Base-by-base conservation (phyloP, 2,888 invertebrate genomes). In the Morinoia aosen region DNA sequence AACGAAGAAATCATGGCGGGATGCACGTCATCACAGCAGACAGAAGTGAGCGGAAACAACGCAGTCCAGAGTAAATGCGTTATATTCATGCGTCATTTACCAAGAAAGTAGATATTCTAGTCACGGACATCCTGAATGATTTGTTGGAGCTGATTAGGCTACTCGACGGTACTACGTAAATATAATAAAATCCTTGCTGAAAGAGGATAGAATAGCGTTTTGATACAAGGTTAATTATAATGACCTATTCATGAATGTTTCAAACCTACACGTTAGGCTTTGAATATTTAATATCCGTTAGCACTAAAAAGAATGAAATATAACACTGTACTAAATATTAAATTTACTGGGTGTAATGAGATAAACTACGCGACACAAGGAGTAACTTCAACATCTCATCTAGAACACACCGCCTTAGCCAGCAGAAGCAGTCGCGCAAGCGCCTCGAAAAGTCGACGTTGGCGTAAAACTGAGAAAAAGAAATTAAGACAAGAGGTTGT, bases 41-140 rank as follows among this genome's bases (percentile, higher is more conserved):
- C 3, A 90, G 40, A 5, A 40, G 48, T 16, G 90, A 90, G 48
- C 90, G 90, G 90, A 90, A 90, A 40, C 90, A 90, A 39, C 40
- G 16, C 90, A 12, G 90, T 48, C 33, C 39, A 11, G 90, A 48
- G 39, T 76, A 61, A 61, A 2, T 12, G 61, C 61, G 76, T 76
- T 76, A 76, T 76, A 39, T 39, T 90, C 40, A 40, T 33, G 90
- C 90, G 90, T 90, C 90, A 90, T 90, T 90, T 90, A 39, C 48
- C 48, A 10, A 39, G 39, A 40, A 90, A 40, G 11, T 25, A 25
- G 40, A 90, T 40, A 90, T 19, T 90, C 39, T 48, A 90, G 90
- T 90, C 90, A 48, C 39, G 40, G 90, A 90, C 39, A 90, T 90
- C 90, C 39, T 90, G 76, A 76, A 76, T 33, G 33, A 33, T 76